Evolutionary conservation across 2,797 vertebrate genomes (phyloP), one percentile per base, ranked within the genome.

Genomic region (Telmatherina bonti): DNA sequence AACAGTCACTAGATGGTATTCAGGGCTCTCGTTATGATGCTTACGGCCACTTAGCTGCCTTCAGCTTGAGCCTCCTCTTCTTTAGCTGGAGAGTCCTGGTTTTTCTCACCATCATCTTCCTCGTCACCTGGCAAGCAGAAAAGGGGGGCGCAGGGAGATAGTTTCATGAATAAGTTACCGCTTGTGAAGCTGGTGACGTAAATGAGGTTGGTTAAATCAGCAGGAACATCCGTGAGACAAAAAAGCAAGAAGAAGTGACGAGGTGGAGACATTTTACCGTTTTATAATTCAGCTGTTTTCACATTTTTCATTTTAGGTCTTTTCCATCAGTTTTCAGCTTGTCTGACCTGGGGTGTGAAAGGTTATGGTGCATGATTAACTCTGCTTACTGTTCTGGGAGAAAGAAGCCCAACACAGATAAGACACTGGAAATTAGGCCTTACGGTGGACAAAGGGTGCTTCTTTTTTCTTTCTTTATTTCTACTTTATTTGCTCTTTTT

Each of bases 61-160:
- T 77, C 76, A 27, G 65, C 76, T 79, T 87, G 63, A 77, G 68
- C 62, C 75, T 83, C 81, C 67, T 87, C 79, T 65, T 89, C 85
- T 85, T 90, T 85, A 29, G 74, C 7, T 55, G 87, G 15, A 68
- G 81, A 74, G 52, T 75, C 72, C 64, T 72, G 78, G 47, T 24
- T 83, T 59, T 87, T 84, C 49, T 77, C 65, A 2, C 66, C 0
- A 20, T 88, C 79, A 57, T 82, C 83, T 58, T 75, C 85, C 24
- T 87, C 83, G 35, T 81, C 88, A 26, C 69, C 89, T 91, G 62
- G 54, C 16, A 68, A 22, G 70, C 45, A 68, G 10, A 70, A 33
- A 6, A 20, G 41, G 41, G 6, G 16, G 38, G 38, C 1, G 15
- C 1, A n/a, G 61, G 52, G 1, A 60, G 49, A 41, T 31, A 51